phyloP scores from a whole-genome alignment of 64 coral and sea anemone species.

The Dendrophyllia cribrosa region DNA sequence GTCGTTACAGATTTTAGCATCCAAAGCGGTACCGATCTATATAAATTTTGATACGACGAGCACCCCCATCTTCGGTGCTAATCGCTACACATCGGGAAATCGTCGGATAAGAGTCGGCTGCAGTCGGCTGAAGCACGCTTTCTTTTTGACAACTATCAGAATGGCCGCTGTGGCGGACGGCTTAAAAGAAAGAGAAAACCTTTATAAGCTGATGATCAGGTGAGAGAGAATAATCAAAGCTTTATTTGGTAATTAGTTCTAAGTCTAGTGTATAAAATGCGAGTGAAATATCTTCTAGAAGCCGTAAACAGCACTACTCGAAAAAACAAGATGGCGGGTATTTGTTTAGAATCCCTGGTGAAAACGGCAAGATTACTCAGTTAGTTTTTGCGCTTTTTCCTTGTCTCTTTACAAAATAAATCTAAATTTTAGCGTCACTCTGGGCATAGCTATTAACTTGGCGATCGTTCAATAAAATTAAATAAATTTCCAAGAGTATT shows the following conservation, averaged over 20 bases:
- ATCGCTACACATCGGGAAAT: neutral
- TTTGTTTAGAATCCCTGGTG: neutral
- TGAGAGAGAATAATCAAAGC: neutral
- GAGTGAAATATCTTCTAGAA: neutral
- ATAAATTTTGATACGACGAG: no score
- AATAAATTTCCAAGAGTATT: neutral
- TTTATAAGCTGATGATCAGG: slow-evolving; percentile 97
- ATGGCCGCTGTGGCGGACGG: slow-evolving; percentile 68
- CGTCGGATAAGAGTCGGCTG: neutral
- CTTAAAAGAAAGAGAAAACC: slow-evolving; percentile 86
- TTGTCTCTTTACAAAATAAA: neutral
- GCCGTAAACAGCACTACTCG: neutral
- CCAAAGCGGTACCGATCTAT: no score
- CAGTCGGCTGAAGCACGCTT: neutral
- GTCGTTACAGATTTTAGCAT: no score
- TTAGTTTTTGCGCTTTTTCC: neutral
- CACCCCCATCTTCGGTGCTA: neutral
- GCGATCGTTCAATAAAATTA: neutral
- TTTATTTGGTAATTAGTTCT: neutral
- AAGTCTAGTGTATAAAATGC: neutral
- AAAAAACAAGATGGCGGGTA: slow-evolving; percentile 22
- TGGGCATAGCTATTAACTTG: neutral
- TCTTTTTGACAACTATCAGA: slow-evolving; percentile 9
- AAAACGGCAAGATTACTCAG: neutral
- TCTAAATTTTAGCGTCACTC: no score